phyloP scores from a whole-genome alignment of 2,888 invertebrate genomes.

The Arctia plantaginis region DNA sequence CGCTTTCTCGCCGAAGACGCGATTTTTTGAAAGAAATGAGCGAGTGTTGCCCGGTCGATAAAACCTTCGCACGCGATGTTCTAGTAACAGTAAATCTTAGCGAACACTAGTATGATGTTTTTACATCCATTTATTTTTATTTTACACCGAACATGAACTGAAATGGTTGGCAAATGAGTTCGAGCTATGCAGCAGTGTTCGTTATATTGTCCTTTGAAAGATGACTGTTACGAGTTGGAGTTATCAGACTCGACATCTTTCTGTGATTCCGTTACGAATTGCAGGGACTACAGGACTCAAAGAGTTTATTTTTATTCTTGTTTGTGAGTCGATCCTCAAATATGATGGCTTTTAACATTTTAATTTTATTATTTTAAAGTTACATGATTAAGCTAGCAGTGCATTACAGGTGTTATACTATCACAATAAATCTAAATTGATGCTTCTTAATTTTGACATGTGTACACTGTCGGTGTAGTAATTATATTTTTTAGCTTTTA shows the following conservation, averaged over 20 bases:
- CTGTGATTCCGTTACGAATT: neutral
- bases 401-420: neutral
- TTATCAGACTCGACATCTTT: neutral
- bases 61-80: constrained; percentile 56
- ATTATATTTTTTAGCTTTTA: no score
- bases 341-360: neutral
- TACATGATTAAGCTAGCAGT: neutral
- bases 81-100: constrained; percentile 62
- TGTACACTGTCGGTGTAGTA: neutral
- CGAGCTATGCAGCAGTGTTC: constrained; percentile 2
- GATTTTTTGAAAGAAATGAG: constrained; percentile 51
- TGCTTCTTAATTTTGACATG: neutral
- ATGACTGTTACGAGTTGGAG: neutral
- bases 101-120: constrained; percentile 58
- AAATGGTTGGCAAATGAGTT: constrained; percentile 13
- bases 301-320: neutral
- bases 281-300: neutral
- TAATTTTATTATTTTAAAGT: neutral
- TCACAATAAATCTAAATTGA: neutral
- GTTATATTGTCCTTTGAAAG: neutral
- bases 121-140: constrained; percentile 50
- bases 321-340: neutral
- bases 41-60: constrained; percentile 56
- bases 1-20: constrained; percentile 35
- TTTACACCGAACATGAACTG: constrained; percentile 41